Evolutionary conservation across 2,888 invertebrate genomes (phyloP).

Genomic region (Rhopalosiphum nymphaeae): DNA sequence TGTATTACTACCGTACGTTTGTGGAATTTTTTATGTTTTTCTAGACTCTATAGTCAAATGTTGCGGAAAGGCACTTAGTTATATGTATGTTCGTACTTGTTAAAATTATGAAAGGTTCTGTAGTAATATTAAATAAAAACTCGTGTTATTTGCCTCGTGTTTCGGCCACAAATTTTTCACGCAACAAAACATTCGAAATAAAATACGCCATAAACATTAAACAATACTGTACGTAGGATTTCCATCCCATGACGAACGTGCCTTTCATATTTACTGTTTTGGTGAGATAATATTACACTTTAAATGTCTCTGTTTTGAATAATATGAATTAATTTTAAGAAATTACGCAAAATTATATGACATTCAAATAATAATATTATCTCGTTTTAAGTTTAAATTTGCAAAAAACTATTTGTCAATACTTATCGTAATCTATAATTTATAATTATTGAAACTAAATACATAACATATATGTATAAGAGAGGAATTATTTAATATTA

Average conservation of each 20-base stretch:
- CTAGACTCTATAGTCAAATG: neutral
- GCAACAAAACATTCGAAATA: neutral
- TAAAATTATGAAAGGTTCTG: neutral
- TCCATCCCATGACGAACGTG: neutral
- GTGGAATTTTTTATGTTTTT: neutral
- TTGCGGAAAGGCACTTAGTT: neutral
- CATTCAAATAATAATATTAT: neutral
- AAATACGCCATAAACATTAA: neutral
- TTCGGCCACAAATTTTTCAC: neutral
- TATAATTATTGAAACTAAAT: neutral
- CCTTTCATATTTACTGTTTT: neutral
- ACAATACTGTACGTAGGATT: neutral
- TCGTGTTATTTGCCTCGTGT: neutral
- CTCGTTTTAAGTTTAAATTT: neutral
- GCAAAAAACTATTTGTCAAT: neutral
- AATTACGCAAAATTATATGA: neutral
- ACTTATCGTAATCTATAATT: neutral
- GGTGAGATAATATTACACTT: neutral
- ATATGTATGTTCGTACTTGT: neutral
- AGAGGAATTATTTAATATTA: neutral
- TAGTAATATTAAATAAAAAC: constrained; percentile 1
- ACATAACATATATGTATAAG: neutral
- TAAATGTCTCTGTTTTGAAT: neutral
- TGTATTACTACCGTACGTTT: neutral
- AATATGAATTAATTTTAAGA: neutral